Evolutionary conservation across 1,140 invertebrate genomes (phyloP), one percentile per base, ranked within the genome.

Genomic region (Drosophila elegans): DNA sequence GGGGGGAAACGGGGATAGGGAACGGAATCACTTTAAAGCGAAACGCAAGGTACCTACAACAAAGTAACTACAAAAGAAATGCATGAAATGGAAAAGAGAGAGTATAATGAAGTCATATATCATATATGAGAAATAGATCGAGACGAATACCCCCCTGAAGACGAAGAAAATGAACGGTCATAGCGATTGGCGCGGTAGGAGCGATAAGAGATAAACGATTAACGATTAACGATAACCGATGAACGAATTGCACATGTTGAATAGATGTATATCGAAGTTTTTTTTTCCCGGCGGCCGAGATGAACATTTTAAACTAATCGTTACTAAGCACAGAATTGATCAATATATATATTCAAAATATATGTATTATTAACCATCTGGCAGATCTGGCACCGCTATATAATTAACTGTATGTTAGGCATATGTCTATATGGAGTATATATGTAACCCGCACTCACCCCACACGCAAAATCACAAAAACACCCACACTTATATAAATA

Each of bases 311-410:
- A 71, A 71, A 49, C 64, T 69, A 56, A 71, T 57, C 57, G 45
- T 67, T 53, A 46, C 55, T 52, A 73, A 71, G 73, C 78, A 85
- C 82, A 74, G 60, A 78, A 64, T 66, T 62, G 51, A 59, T 80
- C 36, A 68, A 77, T 88, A 88, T 88, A 80, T 86, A 86, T 86
- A 88, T 86, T 88, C 56, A 77, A 86, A 86, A 86, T 86, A 86
- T 86, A 88, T 86, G 75, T 86, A 79, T 86, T 80, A 73, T 55
- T 52, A 63, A 68, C 57, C 71, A 46, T 69, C 73, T 77, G 78
- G 68, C 63, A 56, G 49, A 67, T 75, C 55, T 74, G 55, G 64
- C 59, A 73, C 63, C 63, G 71, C 74, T 88, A 81, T 78, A 78
- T 55, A 49, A 68, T 64, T 52, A 68, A 66, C 44, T 16, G 49